Conservation (phyloP, 2,113 vertebrate species). For the Cololabis saira region DNA sequence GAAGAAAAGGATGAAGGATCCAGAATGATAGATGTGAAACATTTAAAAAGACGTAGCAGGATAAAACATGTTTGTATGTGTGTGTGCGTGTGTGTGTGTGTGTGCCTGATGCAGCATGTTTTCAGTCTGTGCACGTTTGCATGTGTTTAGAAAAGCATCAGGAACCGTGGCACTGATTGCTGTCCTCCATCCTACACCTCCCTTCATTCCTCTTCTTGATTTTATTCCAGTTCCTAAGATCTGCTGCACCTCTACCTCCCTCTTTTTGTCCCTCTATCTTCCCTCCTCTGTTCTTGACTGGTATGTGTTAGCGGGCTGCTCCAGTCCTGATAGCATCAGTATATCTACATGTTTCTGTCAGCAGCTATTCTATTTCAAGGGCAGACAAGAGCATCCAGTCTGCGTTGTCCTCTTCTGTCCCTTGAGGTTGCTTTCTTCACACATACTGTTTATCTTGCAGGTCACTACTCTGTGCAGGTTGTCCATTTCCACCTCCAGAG, state of each 20-base stretch:
- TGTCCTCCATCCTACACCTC: too few species aligned
- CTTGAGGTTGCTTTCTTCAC: constrained; percentile 43
- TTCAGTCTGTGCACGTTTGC: too few species aligned
- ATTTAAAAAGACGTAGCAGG: constrained; percentile 21
- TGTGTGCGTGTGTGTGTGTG: too few species aligned
- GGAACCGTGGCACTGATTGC: too few species aligned
- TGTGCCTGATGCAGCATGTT: too few species aligned
- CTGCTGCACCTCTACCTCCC: constrained; percentile 5
- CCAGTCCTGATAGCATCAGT: constrained; percentile 10
- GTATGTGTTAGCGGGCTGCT: constrained; percentile 17
- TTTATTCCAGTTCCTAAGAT: background rate
- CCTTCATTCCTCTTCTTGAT: too few species aligned
- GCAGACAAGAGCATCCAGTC: constrained; percentile 57
- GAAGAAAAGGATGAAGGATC: constrained; percentile 50
- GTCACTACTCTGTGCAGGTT: constrained; percentile 94
- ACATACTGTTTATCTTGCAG: constrained; percentile 84
- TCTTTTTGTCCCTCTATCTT: constrained; percentile 2
- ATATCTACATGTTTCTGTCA: constrained; percentile 29
- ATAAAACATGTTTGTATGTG: too few species aligned
- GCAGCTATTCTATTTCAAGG: constrained; percentile 62
- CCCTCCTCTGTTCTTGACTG: constrained; percentile 18
- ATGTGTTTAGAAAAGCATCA: too few species aligned
- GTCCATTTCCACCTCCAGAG: constrained; percentile 95
- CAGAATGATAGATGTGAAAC: constrained; percentile 27
- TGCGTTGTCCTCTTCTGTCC: constrained; percentile 26